Conservation (phyloP, 2,888 invertebrate genomes). For the Idaea biselata region DNA sequence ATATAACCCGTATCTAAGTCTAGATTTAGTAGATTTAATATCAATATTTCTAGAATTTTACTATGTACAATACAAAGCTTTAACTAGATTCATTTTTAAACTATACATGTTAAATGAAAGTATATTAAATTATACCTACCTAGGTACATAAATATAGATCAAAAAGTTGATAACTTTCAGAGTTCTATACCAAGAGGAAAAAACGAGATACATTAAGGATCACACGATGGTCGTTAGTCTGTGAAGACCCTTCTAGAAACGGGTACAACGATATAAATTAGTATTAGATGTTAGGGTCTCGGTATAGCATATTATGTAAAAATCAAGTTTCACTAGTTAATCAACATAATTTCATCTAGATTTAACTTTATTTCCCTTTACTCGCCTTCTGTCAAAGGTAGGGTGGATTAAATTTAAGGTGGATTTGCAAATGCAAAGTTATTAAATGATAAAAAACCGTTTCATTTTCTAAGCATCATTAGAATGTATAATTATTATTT, state of each 20-base stretch:
- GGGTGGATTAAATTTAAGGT: too few relatives aligned
- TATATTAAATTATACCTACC: not conserved
- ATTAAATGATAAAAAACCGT: too few relatives aligned
- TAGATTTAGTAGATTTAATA: conserved; percentile 27
- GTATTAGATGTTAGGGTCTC: not conserved
- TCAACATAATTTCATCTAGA: too few relatives aligned
- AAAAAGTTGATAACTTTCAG: not conserved
- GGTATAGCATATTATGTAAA: not conserved
- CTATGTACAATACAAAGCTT: not conserved
- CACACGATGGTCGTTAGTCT: not conserved
- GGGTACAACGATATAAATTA: not conserved
- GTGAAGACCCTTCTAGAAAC: not conserved
- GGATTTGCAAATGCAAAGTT: too few relatives aligned
- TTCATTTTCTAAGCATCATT: not conserved
- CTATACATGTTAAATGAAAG: not conserved
- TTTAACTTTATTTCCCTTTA: too few relatives aligned
- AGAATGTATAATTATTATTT: not conserved
- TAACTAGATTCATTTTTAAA: not conserved
- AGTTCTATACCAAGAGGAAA: not conserved
- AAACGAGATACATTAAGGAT: not conserved
- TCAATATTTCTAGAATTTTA: conserved; percentile 19
- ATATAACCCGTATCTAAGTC: conserved; percentile 46
- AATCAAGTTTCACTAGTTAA: too few relatives aligned
- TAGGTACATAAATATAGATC: not conserved
- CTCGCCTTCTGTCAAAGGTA: too few relatives aligned